Evolutionary conservation across 2,888 invertebrate species (phyloP), one percentile per base, ranked within the genome.

Genomic region (Imbricaverruca yamaguchii): DNA sequence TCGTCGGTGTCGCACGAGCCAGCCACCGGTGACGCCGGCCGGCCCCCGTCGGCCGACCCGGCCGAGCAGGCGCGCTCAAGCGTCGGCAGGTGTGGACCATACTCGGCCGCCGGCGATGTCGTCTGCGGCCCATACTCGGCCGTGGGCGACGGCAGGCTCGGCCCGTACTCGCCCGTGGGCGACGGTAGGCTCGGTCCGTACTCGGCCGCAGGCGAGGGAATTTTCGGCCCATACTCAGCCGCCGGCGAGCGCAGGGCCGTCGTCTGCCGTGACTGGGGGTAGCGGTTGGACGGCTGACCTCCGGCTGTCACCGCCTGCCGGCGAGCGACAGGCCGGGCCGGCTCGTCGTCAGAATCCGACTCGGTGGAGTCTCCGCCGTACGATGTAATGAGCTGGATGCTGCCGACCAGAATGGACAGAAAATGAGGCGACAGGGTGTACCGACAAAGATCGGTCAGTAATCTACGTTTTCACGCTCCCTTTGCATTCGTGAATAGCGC

Each of bases 1-100:
- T 89, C 89, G 69, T 89, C 89, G 81, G 88, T 88, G 0, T 59
- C 89, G n/a, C 53, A 69, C 39, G 81, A 81, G 13, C 69, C 53
- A 39, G 67, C 67, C 53, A 9, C 18, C 53, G 21, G 39, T 55
- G 74, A 55, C 74, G 55, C 9, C 74, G 55, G 15, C 21, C 55
- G 74, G 10, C 74, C 74, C 4, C 53, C 74, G 74, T 55, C 53
- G 21, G 74, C 74, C 3, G 55, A 15, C 39, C 4, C 39, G 39
- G 2, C 39, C 39, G 39, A 59, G 11, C 59, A 59, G 59, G 7
- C 59, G 15, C 59, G 65, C 65, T 65, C 65, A 0, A 23, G 39
- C 7, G 21, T 12, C 65, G 65, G 65, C 65, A 23, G 65, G 21
- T 59, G 59, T 1, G 59, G 59, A 59, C 59, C 59, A 7, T 13